A percentile compares a stretch with the other conserved stretches of the same genome.
Evolutionary conservation across 2,888 invertebrate genomes (phyloP).

Genomic region (Nemapogon koenigi): DNA sequence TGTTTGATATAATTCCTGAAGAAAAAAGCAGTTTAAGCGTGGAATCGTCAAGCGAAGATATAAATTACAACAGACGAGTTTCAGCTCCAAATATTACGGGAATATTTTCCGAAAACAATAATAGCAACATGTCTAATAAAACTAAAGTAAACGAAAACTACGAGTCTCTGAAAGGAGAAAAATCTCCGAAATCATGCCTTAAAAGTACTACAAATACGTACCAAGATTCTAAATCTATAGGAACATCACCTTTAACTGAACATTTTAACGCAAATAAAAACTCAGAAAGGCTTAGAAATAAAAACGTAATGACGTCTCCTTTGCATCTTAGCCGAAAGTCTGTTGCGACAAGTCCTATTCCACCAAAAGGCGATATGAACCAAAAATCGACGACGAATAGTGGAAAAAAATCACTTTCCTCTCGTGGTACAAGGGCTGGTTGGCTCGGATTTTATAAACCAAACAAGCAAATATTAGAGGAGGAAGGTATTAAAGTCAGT

Average conservation of each 20-base stretch:
- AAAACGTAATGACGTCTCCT: slow-evolving; percentile 16
- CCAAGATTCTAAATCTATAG: slow-evolving; percentile 4
- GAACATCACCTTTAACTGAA: slow-evolving; percentile 11
- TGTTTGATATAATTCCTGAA: slow-evolving; percentile 65
- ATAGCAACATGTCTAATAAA: background rate
- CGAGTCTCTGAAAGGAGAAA: slow-evolving; percentile 1
- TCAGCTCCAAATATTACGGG: slow-evolving; percentile 25
- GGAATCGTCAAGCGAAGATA: slow-evolving; percentile 48
- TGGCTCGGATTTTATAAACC: slow-evolving; percentile 19
- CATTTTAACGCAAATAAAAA: background rate
- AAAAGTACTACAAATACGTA: slow-evolving; percentile 8
- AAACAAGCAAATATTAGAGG: slow-evolving; percentile 13
- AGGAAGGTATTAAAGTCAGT: slow-evolving; percentile 24
- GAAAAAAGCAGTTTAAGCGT: slow-evolving; percentile 56
- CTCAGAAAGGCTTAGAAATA: slow-evolving; percentile 1
- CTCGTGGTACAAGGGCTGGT: slow-evolving; percentile 16
- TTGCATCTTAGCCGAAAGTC: slow-evolving; percentile 18
- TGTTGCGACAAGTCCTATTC: slow-evolving; percentile 19
- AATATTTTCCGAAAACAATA: slow-evolving; percentile 11
- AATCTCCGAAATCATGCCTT: slow-evolving; percentile 6
- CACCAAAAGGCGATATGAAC: slow-evolving; percentile 4
- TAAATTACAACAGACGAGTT: slow-evolving; percentile 25
- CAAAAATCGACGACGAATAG: slow-evolving; percentile 11
- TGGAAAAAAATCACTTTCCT: slow-evolving; percentile 17
- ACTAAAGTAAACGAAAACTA: background rate